phyloP scores from a whole-genome alignment of 2,888 invertebrate genomes.

The Lycophotia porphyrea region DNA sequence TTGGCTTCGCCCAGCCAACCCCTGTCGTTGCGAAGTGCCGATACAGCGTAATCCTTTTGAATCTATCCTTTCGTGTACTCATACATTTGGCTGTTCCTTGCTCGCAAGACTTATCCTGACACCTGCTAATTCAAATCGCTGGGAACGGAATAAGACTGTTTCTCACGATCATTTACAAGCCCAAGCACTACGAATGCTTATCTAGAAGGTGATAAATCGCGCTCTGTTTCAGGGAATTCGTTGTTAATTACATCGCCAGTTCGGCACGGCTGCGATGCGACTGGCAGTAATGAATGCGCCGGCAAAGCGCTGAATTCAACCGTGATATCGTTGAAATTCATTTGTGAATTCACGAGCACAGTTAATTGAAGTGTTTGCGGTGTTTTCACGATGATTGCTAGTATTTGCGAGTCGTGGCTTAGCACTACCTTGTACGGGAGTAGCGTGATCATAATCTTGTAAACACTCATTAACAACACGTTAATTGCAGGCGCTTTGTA shows the following conservation, averaged over 20 bases:
- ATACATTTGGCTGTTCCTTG: slow-evolving; percentile 42
- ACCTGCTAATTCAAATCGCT: slow-evolving; percentile 51
- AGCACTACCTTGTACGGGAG: slow-evolving; percentile 51
- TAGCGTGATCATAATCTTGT: slow-evolving; percentile 48
- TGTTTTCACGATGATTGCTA: slow-evolving; percentile 60
- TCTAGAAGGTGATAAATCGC: slow-evolving; percentile 67
- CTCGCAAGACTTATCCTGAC: slow-evolving; percentile 48
- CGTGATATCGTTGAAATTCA: slow-evolving; percentile 73
- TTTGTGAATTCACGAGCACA: slow-evolving; percentile 64
- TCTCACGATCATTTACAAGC: slow-evolving; percentile 56
- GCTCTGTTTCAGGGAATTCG: slow-evolving; percentile 71
- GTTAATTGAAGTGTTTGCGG: slow-evolving; percentile 69
- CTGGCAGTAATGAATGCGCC: slow-evolving; percentile 76
- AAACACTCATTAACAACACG: slow-evolving; percentile 36
- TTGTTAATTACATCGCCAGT: slow-evolving; percentile 78
- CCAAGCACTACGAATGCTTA: slow-evolving; percentile 58
- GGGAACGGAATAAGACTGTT: slow-evolving; percentile 46
- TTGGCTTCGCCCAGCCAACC: slow-evolving; percentile 39
- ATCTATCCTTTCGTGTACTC: slow-evolving; percentile 52
- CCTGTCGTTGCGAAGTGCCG: slow-evolving; percentile 51
- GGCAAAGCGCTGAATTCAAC: slow-evolving; percentile 72
- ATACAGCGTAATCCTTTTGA: slow-evolving; percentile 64
- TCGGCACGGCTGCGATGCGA: slow-evolving; percentile 61
- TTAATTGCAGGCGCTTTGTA: slow-evolving; percentile 33
- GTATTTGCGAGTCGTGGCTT: slow-evolving; percentile 49